phyloP scores from a whole-genome alignment of 1,140 invertebrate species.

The Chrysoperla carnea region DNA sequence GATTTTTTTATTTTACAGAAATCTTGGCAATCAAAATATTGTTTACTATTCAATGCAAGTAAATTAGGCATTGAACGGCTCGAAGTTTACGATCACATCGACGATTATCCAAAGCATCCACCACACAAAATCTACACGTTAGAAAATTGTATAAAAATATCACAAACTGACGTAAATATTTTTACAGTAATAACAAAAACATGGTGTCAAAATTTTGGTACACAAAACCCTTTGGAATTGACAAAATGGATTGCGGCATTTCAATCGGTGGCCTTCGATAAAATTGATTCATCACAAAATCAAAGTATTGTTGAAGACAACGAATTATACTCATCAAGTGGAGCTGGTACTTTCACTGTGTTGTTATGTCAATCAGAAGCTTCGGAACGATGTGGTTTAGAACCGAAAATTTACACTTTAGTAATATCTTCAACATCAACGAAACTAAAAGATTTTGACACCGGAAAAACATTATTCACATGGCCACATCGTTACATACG shows the following conservation, averaged over 20 bases:
- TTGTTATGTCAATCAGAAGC: conserved; percentile 61
- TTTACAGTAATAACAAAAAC: conserved; percentile 56
- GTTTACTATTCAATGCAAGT: conserved; percentile 58
- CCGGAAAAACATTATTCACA: conserved; percentile 45
- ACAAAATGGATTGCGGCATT: conserved; percentile 57
- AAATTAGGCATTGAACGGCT: conserved; percentile 66
- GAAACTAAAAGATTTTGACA: conserved; percentile 47
- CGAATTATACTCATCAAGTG: conserved; percentile 66
- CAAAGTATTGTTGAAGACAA: conserved; percentile 66
- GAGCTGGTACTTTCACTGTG: conserved; percentile 60
- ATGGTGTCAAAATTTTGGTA: conserved; percentile 46
- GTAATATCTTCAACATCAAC: conserved; percentile 53
- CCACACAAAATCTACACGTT: conserved; percentile 59
- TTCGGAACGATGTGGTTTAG: conserved; percentile 52
- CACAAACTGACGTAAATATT: conserved; percentile 36
- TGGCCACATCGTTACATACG: conserved; percentile 79
- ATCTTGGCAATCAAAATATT: conserved; percentile 61
- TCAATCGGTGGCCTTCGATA: conserved; percentile 61
- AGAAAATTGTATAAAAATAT: conserved; percentile 74
- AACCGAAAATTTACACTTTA: conserved; percentile 49
- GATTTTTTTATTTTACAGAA: conserved; percentile 41
- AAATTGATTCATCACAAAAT: conserved; percentile 37
- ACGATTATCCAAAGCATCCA: conserved; percentile 40
- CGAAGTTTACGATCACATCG: conserved; percentile 66
- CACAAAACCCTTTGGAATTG: conserved; percentile 49